These are phyloP conservation scores for Ictidomys tridecemlineatus DNA, from an alignment of 2,113 vertebrate species.

Conservation along the genomic window DNA sequence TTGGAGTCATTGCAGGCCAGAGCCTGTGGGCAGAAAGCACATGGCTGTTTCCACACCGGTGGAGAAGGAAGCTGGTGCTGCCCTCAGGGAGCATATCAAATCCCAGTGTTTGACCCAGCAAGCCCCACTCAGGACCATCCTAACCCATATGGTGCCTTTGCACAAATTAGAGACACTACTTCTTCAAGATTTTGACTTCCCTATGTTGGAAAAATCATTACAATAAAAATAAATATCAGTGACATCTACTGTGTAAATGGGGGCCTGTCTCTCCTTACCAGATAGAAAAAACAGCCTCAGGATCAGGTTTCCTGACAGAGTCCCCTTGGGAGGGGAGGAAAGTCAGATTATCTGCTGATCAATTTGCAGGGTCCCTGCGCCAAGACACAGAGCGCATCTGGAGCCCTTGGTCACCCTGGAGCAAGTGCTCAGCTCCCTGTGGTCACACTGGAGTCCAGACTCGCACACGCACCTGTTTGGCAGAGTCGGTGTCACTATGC, in stretches of 20 bases:
- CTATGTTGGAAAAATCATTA: not conserved
- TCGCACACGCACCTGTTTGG: slow-evolving; percentile 92
- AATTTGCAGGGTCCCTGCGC: slow-evolving; percentile 85
- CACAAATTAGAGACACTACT: not conserved
- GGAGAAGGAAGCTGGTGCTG: not conserved
- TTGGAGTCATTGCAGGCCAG: not conserved
- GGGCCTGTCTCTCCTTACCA: not conserved
- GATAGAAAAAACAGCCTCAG: not conserved
- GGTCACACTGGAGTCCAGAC: slow-evolving; percentile 92
- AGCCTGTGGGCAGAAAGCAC: not conserved
- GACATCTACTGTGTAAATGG: not conserved
- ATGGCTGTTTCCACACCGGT: not conserved
- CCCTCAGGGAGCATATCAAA: not conserved
- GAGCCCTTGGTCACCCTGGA: slow-evolving; percentile 96
- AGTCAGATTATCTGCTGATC: not conserved
- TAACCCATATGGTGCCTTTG: not conserved
- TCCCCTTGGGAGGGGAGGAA: not conserved
- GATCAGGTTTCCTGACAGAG: not conserved
- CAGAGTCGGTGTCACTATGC: slow-evolving; percentile 88
- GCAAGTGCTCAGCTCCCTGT: slow-evolving; percentile 92
- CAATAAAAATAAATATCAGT: not conserved
- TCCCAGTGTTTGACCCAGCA: not conserved
- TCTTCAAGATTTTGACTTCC: slow-evolving; percentile 30
- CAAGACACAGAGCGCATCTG: slow-evolving; percentile 86
- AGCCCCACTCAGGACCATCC: not conserved